Percentiles rank a stretch among this genome's conserved stretches.
phyloP scores from a whole-genome alignment of 2,797 vertebrate genomes.

The Danio albolineatus region DNA sequence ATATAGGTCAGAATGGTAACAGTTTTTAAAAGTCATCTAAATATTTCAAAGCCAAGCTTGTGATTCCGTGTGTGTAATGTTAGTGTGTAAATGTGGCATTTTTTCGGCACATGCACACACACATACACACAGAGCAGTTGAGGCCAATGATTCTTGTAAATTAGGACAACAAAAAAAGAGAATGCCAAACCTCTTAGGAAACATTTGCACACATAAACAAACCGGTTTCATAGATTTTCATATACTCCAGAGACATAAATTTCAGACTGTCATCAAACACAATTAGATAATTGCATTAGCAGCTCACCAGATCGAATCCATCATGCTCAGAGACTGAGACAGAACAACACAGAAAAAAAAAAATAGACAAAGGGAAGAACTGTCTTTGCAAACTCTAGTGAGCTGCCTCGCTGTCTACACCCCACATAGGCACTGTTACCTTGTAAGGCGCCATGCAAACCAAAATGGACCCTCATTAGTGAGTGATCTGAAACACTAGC shows the following conservation, averaged over 20 bases:
- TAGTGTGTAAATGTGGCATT: slow-evolving; percentile 20
- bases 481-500: slow-evolving; percentile 2
- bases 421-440: neutral
- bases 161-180: slow-evolving; percentile 15
- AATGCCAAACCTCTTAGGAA: slow-evolving; percentile 29
- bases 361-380: neutral
- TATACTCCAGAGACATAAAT: slow-evolving; percentile 21
- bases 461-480: neutral
- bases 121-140: neutral
- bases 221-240: slow-evolving; percentile 21
- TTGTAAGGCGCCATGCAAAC: neutral
- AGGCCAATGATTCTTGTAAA: slow-evolving; percentile 24
- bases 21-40: slow-evolving; percentile 35
- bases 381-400: neutral
- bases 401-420: neutral
- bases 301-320: slow-evolving; percentile 42
- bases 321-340: slow-evolving; percentile 28
- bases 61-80: neutral
- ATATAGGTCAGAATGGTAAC: slow-evolving; percentile 29
- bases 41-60: slow-evolving; percentile 23
- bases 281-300: slow-evolving; percentile 47
- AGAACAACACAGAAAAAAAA: slow-evolving; percentile 1
- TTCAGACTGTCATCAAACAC: slow-evolving; percentile 33
- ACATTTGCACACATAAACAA: slow-evolving; percentile 38
- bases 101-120: neutral